Percentiles rank a stretch among this genome's conserved stretches.
Evolutionary conservation across 2,888 invertebrate species (phyloP).

Genomic region (Cantharis rustica): DNA sequence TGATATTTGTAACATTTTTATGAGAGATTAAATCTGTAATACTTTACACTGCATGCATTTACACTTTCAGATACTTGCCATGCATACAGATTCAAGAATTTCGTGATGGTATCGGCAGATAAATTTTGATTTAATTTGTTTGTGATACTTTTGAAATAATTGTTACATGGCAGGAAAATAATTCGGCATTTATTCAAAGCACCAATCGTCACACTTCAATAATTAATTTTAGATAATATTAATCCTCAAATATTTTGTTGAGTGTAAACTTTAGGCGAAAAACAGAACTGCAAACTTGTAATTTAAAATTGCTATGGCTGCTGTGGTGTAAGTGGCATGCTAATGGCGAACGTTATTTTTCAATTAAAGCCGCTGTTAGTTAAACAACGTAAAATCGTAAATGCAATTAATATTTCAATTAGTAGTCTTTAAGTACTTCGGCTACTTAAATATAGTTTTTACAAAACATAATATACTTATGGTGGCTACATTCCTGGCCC

Average conservation of each 20-base stretch:
- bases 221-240: neutral
- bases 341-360: neutral
- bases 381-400: neutral
- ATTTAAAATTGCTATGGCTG: neutral
- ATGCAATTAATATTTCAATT: conserved; percentile 3
- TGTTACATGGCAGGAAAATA: neutral
- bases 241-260: neutral
- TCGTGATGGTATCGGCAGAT: neutral
- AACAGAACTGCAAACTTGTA: neutral
- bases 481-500: conserved; percentile 36
- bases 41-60: neutral
- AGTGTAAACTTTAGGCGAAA: neutral
- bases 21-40: neutral
- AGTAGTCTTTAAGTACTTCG: conserved; percentile 6
- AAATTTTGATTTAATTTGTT: neutral
- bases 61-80: neutral
- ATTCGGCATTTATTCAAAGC: neutral
- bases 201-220: neutral
- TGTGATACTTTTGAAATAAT: neutral
- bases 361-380: neutral
- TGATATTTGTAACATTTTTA: neutral
- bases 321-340: neutral
- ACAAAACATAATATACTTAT: conserved; percentile 30
- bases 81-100: neutral
- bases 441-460: conserved; percentile 25